Conservation (phyloP, 2,113 vertebrate genomes). For the Brachyhypopomus occidentalis region DNA sequence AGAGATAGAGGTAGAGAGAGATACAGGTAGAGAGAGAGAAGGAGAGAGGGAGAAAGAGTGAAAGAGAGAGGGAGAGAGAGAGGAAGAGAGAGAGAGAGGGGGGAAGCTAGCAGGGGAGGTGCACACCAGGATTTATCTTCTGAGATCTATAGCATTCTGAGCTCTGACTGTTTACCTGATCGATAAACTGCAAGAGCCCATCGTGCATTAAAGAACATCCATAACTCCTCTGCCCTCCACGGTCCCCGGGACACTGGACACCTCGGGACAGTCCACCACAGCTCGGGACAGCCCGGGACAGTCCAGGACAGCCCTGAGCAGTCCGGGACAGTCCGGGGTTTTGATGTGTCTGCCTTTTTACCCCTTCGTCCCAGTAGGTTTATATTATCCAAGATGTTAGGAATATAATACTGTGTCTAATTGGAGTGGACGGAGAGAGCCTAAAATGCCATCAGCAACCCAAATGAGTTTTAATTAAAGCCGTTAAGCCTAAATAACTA, state of each 20-base stretch:
- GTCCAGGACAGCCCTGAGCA: too few species aligned
- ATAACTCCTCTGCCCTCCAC: slow-evolving; percentile 36
- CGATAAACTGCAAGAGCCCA: slow-evolving; percentile 37
- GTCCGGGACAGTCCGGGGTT: not conserved
- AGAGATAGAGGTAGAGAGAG: not conserved
- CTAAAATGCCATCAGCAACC: slow-evolving; percentile 58
- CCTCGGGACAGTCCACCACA: too few species aligned
- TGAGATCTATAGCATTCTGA: slow-evolving; percentile 45
- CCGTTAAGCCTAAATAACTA: slow-evolving; percentile 58
- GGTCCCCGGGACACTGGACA: slow-evolving; percentile 18
- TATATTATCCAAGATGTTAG: slow-evolving; percentile 51
- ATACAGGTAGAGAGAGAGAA: too few species aligned
- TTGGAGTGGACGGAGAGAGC: slow-evolving; percentile 52
- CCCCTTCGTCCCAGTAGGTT: slow-evolving; percentile 44
- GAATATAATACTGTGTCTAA: slow-evolving; percentile 56
- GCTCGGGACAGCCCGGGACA: too few species aligned
- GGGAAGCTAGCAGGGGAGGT: too few species aligned
- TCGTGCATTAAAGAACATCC: slow-evolving; percentile 50
- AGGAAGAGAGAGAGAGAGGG: not conserved
- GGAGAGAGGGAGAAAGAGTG: not conserved
- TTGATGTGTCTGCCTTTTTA: slow-evolving; percentile 43
- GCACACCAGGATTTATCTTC: slow-evolving; percentile 35
- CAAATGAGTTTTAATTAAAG: slow-evolving; percentile 63
- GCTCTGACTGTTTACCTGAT: slow-evolving; percentile 52
- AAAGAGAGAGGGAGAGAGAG: not conserved